phyloP scores from a whole-genome alignment of 2,797 vertebrate species.

The Diplodus puntazzo region DNA sequence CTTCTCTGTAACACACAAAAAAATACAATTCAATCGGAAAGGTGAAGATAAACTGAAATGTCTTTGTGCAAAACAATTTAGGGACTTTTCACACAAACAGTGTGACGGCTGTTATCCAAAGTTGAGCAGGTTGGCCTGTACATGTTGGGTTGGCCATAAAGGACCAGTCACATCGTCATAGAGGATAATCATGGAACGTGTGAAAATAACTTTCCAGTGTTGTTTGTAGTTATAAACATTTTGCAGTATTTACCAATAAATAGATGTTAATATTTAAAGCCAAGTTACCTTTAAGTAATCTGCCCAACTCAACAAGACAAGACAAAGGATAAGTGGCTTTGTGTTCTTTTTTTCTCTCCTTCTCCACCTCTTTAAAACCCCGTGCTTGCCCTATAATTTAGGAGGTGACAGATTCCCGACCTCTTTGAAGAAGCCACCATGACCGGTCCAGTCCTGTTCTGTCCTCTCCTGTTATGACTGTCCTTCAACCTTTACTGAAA shows the following conservation, averaged over 20 bases:
- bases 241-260: not conserved
- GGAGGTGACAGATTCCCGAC: conserved; percentile 53
- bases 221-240: conserved; percentile 2
- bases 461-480: conserved; percentile 6
- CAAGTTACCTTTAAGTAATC: not conserved
- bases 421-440: conserved; percentile 35
- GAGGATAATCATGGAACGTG: conserved; percentile 13
- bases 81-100: not conserved
- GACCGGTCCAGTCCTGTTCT: conserved; percentile 7
- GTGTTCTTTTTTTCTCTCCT: not conserved
- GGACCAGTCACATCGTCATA: conserved; percentile 4
- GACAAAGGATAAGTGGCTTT: not conserved
- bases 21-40: conserved; percentile 17
- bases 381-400: conserved; percentile 39
- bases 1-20: conserved; percentile 91
- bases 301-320: not conserved
- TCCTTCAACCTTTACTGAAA: conserved; percentile 1
- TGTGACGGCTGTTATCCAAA: not conserved
- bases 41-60: not conserved
- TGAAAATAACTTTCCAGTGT: not conserved
- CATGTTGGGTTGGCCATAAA: not conserved
- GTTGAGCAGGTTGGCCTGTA: not conserved
- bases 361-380: conserved; percentile 23
- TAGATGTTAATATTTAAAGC: not conserved
- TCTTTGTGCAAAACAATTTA: not conserved